Base-by-base conservation (phyloP, 2,113 vertebrate genomes). In the Cranoglanis bouderius region DNA sequence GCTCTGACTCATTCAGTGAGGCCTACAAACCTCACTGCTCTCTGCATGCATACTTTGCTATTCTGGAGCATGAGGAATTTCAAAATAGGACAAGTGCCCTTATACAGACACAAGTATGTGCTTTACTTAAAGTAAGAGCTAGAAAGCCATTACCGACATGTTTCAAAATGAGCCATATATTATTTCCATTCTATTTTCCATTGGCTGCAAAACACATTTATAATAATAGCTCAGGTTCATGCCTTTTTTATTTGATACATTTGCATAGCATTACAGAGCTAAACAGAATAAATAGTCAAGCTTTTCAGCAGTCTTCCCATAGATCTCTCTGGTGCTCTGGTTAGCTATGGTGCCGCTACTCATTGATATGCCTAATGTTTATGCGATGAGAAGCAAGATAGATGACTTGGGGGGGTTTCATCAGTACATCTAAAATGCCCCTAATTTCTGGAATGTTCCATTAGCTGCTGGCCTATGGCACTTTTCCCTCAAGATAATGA, bases 341-440 rank as follows among this genome's bases (percentile, higher is more conserved):
- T 89, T 90, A 86, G 89, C 90, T 92, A 91, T 87, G 82, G 84
- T 84, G 78, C 88, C 90, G 90, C 91, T 92, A 90, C 91, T 93
- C 90, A 92, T 93, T 92, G 93, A 87, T 83, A 85, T 86, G 90
- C 91, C 91, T 91, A 90, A 84, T 93, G 91, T 91, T 94, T 92
- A 92, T 91, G 90, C 61, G 82, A 86, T 90, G 87, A 82, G 80
- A 88, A 84, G 89, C 87, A 78, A 89, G 14, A 90, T 84, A 81
- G 88, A 91, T 91, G 83, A 91, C 78, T 86, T 89, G 72, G 49
- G 83, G 82, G 49, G 83, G 82, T 49, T 89, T 91, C 88, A 91
- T 89, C 86, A 91, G 84, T 88, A 86, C 86, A 67, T 88, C 84
- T 84, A 75, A 89, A 89, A 89, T 88, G 67, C 67, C 65, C 70